A percentile compares a stretch with the other conserved stretches of the same genome.
These are phyloP conservation scores for Empidonax alnorum DNA, from an alignment of 2,113 vertebrate species.

Conservation along the genomic window DNA sequence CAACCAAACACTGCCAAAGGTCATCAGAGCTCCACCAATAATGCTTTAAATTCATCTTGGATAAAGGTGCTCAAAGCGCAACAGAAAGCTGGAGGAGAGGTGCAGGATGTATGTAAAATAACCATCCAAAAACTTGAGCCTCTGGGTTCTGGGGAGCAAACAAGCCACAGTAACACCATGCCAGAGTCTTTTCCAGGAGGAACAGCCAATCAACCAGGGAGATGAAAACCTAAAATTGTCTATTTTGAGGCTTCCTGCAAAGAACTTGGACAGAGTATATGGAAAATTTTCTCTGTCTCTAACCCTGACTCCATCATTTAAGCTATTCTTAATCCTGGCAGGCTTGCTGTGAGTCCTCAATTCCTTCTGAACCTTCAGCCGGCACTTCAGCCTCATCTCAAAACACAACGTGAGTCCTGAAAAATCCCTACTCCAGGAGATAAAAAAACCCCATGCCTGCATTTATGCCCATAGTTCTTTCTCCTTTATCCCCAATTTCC, in stretches of 20 bases:
- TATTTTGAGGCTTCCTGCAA: background rate
- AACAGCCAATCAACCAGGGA: background rate
- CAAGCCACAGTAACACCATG: background rate
- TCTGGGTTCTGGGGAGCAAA: background rate
- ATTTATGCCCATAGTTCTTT: rapidly evolving
- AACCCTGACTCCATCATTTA: background rate
- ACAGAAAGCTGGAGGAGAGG: background rate
- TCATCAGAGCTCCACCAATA: background rate
- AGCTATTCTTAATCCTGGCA: background rate
- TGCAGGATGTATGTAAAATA: rapidly evolving
- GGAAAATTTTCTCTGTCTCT: background rate
- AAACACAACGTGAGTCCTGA: rapidly evolving
- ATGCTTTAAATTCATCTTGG: background rate
- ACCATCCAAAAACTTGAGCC: background rate
- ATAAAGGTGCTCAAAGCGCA: background rate
- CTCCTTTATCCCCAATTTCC: rapidly evolving
- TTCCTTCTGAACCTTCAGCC: background rate
- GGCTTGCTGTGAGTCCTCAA: background rate
- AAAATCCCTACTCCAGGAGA: background rate
- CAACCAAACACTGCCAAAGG: background rate
- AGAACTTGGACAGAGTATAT: background rate
- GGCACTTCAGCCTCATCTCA: background rate
- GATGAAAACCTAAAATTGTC: background rate
- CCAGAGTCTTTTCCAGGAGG: background rate
- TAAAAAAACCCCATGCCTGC: rapidly evolving